Evolutionary conservation across 2,113 vertebrate genomes (phyloP).

Genomic region (Murina feae): DNA sequence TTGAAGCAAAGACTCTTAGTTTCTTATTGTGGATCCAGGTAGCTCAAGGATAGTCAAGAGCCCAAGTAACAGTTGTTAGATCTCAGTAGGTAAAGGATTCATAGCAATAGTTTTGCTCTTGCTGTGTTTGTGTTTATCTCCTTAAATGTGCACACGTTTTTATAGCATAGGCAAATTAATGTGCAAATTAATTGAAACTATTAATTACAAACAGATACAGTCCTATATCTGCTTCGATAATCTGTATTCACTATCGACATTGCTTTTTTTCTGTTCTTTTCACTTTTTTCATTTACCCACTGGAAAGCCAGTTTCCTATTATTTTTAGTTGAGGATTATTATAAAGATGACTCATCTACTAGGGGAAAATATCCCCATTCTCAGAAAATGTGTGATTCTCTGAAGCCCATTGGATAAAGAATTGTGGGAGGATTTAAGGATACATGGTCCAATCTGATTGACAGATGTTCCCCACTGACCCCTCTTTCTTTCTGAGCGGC

Average conservation of each 20-base stretch:
- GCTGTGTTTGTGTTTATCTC: background rate
- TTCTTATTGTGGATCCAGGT: background rate
- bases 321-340: background rate
- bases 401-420: background rate
- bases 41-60: background rate
- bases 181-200: conserved; percentile 15
- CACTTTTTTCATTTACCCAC: background rate
- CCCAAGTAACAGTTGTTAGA: background rate
- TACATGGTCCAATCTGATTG: background rate
- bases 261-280: background rate
- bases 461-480: background rate
- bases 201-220: background rate
- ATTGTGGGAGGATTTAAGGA: background rate
- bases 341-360: background rate
- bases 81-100: background rate
- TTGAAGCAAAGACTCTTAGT: background rate
- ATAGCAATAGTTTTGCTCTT: conserved; percentile 16
- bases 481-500: background rate
- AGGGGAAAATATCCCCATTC: background rate
- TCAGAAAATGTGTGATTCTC: background rate
- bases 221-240: background rate
- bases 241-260: background rate
- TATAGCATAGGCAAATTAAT: background rate
- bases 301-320: background rate
- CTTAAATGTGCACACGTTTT: background rate